Conservation (phyloP, 2,888 invertebrate species). For the Gari tellinella region DNA sequence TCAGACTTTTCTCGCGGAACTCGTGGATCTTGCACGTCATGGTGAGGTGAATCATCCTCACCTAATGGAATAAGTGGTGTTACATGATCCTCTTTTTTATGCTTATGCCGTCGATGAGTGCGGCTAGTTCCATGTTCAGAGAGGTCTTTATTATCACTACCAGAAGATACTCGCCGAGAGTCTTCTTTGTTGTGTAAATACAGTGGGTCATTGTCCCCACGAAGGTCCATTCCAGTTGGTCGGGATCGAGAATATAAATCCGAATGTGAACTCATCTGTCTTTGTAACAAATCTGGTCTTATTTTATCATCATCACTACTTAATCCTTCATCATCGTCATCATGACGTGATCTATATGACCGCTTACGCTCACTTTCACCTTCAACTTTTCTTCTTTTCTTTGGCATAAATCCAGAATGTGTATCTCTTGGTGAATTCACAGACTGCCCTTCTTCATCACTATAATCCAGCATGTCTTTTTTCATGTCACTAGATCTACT, state of each 20-base stretch:
- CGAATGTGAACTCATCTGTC: conserved; percentile 57
- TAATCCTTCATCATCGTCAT: conserved; percentile 65
- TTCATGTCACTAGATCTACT: conserved; percentile 54
- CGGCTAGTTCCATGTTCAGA: conserved; percentile 41
- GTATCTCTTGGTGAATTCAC: conserved; percentile 73
- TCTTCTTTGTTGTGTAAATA: conserved; percentile 52
- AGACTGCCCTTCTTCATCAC: conserved; percentile 66
- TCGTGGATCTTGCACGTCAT: conserved; percentile 67
- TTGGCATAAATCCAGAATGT: conserved; percentile 70
- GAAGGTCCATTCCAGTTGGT: conserved; percentile 42
- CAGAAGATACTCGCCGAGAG: conserved; percentile 54
- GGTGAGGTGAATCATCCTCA: conserved; percentile 63
- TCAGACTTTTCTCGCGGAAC: conserved; percentile 44
- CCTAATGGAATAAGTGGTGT: conserved; percentile 68
- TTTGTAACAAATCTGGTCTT: conserved; percentile 48
- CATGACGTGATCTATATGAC: conserved; percentile 65
- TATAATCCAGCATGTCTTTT: conserved; percentile 62
- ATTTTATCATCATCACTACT: conserved; percentile 75
- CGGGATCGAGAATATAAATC: conserved; percentile 53
- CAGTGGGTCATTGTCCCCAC: conserved; percentile 50
- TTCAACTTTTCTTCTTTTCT: conserved; percentile 72
- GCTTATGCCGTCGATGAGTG: conserved; percentile 39
- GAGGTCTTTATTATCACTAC: conserved; percentile 62
- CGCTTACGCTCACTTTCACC: conserved; percentile 61
- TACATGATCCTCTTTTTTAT: conserved; percentile 65